Evolutionary conservation across 2,113 vertebrate genomes (phyloP).

Genomic region (Leucoraja erinaceus): DNA sequence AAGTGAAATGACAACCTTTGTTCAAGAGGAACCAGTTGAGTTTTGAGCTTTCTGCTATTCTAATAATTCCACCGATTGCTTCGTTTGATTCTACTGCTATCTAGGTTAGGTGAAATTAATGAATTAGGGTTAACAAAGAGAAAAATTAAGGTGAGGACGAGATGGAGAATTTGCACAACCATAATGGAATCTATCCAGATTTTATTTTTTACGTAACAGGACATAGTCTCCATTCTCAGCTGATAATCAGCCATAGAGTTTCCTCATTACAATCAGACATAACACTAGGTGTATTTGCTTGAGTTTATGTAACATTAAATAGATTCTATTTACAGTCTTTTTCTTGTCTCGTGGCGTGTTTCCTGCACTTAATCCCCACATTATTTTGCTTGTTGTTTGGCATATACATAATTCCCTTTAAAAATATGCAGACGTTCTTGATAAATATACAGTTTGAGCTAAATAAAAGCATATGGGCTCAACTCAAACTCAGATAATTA

Average conservation of each 20-base stretch:
- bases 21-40: no score
- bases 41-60: background rate
- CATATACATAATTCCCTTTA: no score
- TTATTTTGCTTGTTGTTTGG: background rate
- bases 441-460: no score
- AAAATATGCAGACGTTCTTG: no score
- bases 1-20: no score
- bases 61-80: background rate
- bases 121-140: background rate
- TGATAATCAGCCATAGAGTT: background rate
- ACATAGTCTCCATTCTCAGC: background rate
- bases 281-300: background rate
- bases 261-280: background rate
- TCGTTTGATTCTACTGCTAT: background rate
- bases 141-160: background rate
- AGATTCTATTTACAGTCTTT: background rate
- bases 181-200: background rate
- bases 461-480: no score
- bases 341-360: background rate
- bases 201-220: background rate
- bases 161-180: background rate
- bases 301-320: background rate
- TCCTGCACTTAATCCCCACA: background rate
- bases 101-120: background rate
- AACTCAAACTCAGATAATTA: no score